These are phyloP conservation scores for Bujurquina vittata DNA, from an alignment of 2,113 vertebrate genomes.

Conservation along the genomic window DNA sequence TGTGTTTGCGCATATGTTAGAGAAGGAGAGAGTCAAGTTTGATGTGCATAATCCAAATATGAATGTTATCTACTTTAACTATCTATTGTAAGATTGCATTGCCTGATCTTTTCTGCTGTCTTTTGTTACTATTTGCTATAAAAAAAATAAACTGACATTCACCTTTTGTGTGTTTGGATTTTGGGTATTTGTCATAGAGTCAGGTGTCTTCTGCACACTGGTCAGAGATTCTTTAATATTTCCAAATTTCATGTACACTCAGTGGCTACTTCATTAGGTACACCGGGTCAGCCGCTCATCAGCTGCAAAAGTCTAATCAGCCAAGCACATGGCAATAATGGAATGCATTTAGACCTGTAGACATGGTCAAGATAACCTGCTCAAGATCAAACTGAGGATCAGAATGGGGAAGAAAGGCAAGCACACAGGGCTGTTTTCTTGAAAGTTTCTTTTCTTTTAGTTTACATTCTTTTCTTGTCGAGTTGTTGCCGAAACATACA, in stretches of 20 bases:
- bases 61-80: slow-evolving; percentile 55
- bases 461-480: too few species aligned
- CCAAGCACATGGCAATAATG: background rate
- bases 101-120: slow-evolving; percentile 65
- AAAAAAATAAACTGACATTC: slow-evolving; percentile 66
- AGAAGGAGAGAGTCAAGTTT: background rate
- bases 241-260: too few species aligned
- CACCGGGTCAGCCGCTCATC: background rate
- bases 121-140: slow-evolving; percentile 78
- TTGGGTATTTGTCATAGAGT: background rate
- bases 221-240: background rate
- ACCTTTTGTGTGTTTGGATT: slow-evolving; percentile 45
- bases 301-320: background rate
- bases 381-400: background rate
- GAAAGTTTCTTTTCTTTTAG: too few species aligned
- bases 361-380: background rate
- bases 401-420: background rate
- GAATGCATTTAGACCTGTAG: background rate
- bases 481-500: background rate
- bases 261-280: background rate
- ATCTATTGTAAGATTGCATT: slow-evolving; percentile 57
- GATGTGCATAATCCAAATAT: slow-evolving; percentile 54
- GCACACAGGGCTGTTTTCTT: too few species aligned
- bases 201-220: background rate
- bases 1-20: background rate